Base-by-base conservation (phyloP, 2,888 invertebrate genomes). In the Suillia variegata region DNA sequence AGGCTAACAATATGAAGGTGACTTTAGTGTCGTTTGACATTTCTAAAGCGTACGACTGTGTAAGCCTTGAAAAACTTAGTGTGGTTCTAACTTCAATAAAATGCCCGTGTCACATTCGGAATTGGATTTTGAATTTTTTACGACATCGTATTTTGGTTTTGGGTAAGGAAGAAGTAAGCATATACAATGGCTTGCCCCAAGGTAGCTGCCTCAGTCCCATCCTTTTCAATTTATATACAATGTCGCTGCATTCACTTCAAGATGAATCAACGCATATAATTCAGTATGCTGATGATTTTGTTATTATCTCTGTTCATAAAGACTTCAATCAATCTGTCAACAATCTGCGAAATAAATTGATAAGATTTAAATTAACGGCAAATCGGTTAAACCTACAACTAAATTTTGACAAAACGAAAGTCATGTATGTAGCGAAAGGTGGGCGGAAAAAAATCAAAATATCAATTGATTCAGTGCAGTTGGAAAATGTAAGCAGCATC, bases 21-120 rank as follows among this genome's bases (percentile, higher is more conserved):
- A 47, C 22, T 1, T 13, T 47, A 2, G 47, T 20, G 12, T 6
- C 6, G 2, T 1, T 54, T 5, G 54, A 54, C 20, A 45, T 54
- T 15, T 47, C 26, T 20, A 22, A 47, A 10, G 54, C 54, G 12
- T 54, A 54, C 18, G 47, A 54, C 26, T 31, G 54, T 17, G 47
- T 54, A 4, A n/a, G 47, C 2, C 17, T 54, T 1, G 6, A 17
- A 5, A 18, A 1, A 13, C 45, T 54, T 15, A 5, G 13, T 1
- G 13, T 17, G 1, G 26, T 47, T 17, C 15, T 54, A 3, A 13
- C n/a, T 5, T 4, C 10, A 13, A 38, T 8, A 13, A 4, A 38
- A n/a, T n/a, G 10, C 4, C 38, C 38, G 13, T 13, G 4, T 12
- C 13, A 8, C 4, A 13, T 13, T 38, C 6, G 4, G n/a, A n/a